Conservation (phyloP, 2,113 vertebrate genomes). For the Solenodon paradoxus region DNA sequence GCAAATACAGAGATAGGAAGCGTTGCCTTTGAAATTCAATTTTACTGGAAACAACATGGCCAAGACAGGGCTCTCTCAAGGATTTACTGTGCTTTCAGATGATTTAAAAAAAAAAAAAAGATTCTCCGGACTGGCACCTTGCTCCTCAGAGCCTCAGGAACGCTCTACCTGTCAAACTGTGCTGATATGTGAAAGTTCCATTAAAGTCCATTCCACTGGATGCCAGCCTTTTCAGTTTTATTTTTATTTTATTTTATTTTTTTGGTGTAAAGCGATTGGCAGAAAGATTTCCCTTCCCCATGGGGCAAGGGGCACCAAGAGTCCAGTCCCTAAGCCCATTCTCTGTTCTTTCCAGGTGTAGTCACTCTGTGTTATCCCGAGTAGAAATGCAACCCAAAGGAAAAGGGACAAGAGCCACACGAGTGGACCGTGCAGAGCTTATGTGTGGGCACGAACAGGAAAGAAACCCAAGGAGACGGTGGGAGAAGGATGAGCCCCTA, state of each 20-base stretch:
- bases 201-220: neutral
- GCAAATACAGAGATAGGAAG: neutral
- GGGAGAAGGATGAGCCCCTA: neutral
- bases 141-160: slow-evolving; percentile 22
- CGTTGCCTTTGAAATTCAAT: slow-evolving; percentile 41
- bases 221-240: neutral
- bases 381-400: neutral
- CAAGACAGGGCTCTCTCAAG: slow-evolving; percentile 45
- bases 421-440: neutral
- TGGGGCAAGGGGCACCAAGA: neutral
- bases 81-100: slow-evolving; percentile 56
- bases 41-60: slow-evolving; percentile 38
- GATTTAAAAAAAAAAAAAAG: neutral
- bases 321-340: neutral
- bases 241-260: neutral
- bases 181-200: neutral
- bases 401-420: neutral
- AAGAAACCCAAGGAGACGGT: neutral
- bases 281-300: neutral
- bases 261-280: neutral
- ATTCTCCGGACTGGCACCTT: slow-evolving; percentile 7
- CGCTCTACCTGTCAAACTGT: slow-evolving; percentile 25
- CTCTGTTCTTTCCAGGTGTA: neutral
- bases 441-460: accelerated
- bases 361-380: neutral